Conservation (phyloP, 2,113 vertebrate genomes). For the Notarius quadriscutis region DNA sequence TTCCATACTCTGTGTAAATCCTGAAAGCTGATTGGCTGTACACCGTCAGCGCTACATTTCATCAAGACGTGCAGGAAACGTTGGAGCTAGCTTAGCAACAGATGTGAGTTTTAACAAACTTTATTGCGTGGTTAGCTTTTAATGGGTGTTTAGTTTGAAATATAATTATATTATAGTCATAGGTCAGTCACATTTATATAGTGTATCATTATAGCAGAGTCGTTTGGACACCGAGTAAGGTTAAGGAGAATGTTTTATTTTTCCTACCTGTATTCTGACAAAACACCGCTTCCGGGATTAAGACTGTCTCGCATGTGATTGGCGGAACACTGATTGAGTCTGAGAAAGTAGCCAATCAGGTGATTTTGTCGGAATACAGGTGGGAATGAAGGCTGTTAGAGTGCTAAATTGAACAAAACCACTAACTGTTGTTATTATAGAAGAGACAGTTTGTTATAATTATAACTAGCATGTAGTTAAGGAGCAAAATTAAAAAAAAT, state of each 20-base stretch:
- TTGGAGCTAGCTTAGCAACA: not conserved
- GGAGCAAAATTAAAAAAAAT: not conserved
- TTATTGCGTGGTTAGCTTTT: not conserved
- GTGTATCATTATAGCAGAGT: not conserved
- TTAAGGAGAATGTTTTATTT: not conserved
- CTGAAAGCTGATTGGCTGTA: slow-evolving; percentile 38
- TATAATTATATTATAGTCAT: too few species aligned
- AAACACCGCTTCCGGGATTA: not conserved
- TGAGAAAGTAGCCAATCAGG: not conserved
- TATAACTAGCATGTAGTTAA: not conserved
- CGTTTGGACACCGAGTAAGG: not conserved
- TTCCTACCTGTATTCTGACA: not conserved
- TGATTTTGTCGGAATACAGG: not conserved
- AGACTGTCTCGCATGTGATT: not conserved
- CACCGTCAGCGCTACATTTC: not conserved
- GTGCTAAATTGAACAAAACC: not conserved
- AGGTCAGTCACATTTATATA: not conserved
- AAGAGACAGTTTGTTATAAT: too few species aligned
- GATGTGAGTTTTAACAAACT: not conserved
- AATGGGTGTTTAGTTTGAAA: not conserved
- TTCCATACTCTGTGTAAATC: slow-evolving; percentile 17
- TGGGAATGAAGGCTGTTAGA: not conserved
- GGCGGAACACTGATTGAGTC: not conserved
- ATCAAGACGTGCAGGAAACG: slow-evolving; percentile 30
- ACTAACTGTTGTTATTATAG: too few species aligned